Evolutionary conservation across 2,797 vertebrate species (phyloP).

Genomic region (Semotilus atromaculatus): DNA sequence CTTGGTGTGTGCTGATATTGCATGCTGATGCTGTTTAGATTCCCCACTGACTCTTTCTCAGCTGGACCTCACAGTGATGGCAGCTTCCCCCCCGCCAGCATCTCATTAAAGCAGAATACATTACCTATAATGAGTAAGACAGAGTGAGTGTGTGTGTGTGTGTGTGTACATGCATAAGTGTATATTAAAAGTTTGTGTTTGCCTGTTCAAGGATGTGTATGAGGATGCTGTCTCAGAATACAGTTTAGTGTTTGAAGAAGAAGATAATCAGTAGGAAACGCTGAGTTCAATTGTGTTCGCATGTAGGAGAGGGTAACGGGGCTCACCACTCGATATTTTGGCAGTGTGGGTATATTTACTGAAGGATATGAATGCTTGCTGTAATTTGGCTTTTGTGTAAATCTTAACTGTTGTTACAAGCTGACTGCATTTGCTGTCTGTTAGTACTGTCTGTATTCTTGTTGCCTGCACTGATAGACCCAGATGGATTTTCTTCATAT

Average conservation of each 20-base stretch:
- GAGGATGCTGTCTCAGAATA: not conserved
- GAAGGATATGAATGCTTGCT: constrained; percentile 46
- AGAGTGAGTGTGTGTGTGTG: constrained; percentile 4
- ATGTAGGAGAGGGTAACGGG: not conserved
- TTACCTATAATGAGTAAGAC: constrained; percentile 36
- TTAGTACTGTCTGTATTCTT: constrained; percentile 2
- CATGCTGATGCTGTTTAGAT: constrained; percentile 41
- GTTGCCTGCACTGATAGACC: not conserved
- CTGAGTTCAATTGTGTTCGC: constrained; percentile 6
- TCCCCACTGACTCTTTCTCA: constrained; percentile 41
- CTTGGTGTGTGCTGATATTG: constrained; percentile 35
- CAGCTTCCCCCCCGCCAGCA: not conserved
- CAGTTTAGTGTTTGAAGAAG: constrained; percentile 24
- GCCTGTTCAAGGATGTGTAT: constrained; percentile 5
- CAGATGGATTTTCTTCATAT: constrained; percentile 11
- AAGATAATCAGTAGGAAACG: not conserved
- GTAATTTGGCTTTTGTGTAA: constrained; percentile 57
- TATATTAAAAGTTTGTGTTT: constrained; percentile 32
- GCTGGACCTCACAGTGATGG: constrained; percentile 40
- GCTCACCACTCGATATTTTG: constrained; percentile 1
- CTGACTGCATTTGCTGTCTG: constrained; percentile 9
- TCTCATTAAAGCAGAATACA: constrained; percentile 53
- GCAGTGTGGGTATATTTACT: constrained; percentile 36
- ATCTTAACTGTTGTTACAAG: constrained; percentile 40
- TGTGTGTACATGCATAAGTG: constrained; percentile 4